These are phyloP conservation scores for Pangasius larnaudii DNA, from an alignment of 2,797 vertebrate species.

Conservation along the genomic window DNA sequence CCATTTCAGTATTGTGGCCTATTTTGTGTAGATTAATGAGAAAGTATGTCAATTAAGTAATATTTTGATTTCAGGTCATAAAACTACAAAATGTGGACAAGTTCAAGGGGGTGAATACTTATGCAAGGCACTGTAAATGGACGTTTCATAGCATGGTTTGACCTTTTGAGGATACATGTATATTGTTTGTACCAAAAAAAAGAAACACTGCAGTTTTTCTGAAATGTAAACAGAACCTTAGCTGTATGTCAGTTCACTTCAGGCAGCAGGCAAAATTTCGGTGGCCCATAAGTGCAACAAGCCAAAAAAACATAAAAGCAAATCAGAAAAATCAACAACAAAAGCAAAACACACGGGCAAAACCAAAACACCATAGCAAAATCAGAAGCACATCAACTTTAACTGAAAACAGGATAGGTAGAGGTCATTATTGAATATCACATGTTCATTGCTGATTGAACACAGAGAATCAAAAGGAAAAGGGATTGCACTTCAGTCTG, in stretches of 20 bases:
- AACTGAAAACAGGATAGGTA: not conserved
- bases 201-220: not conserved
- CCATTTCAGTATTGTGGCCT: not conserved
- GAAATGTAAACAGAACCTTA: not conserved
- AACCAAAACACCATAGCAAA: not conserved
- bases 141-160: not conserved
- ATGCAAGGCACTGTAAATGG: not conserved
- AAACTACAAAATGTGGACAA: not conserved
- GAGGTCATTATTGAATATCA: not conserved
- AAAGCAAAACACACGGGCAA: not conserved
- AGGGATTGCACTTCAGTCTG: not conserved
- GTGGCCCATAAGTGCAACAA: not conserved
- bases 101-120: not conserved
- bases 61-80: not conserved
- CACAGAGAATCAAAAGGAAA: not conserved
- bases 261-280: not conserved
- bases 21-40: not conserved
- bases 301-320: not conserved
- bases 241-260: not conserved
- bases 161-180: not conserved
- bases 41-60: not conserved
- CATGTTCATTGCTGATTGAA: not conserved
- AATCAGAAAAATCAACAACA: not conserved
- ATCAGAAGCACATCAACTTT: not conserved
- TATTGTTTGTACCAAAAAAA: not conserved